Conservation (phyloP, 1,140 invertebrate species). For the Scaptomyza graminum region DNA sequence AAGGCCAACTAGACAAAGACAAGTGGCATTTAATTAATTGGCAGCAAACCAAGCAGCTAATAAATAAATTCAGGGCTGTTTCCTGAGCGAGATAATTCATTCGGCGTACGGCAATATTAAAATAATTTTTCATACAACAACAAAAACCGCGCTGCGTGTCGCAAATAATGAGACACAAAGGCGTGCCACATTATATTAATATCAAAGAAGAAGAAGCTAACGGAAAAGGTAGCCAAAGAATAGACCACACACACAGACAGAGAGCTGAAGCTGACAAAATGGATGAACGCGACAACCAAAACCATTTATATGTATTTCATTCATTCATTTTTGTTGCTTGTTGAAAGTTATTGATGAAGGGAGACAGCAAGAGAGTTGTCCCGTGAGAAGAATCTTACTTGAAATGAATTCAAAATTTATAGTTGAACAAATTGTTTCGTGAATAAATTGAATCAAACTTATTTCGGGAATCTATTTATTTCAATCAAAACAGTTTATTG, state of each 20-base stretch:
- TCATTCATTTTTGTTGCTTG: slow-evolving; percentile 14
- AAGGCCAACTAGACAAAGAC: slow-evolving; percentile 3
- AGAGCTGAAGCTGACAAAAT: slow-evolving; percentile 64
- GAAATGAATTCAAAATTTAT: no score
- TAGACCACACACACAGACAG: background rate
- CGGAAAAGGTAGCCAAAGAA: background rate
- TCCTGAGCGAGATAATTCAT: slow-evolving; percentile 18
- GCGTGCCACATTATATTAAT: slow-evolving; percentile 69
- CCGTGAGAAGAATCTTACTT: no score
- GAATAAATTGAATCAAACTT: no score
- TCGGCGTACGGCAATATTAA: slow-evolving; percentile 50
- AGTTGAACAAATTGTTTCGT: no score
- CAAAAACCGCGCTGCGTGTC: slow-evolving; percentile 29
- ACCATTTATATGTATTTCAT: slow-evolving; percentile 47
- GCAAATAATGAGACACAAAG: slow-evolving; percentile 65
- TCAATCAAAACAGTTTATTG: no score
- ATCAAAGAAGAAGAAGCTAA: slow-evolving; percentile 16
- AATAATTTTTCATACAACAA: slow-evolving; percentile 60
- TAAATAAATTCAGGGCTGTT: slow-evolving; percentile 24
- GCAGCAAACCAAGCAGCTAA: background rate
- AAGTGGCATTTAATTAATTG: slow-evolving; percentile 45
- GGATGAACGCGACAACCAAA: slow-evolving; percentile 48
- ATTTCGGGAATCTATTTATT: no score
- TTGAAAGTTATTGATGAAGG: no score
- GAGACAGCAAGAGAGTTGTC: no score